Conservation (phyloP, 2,797 vertebrate species). For the Crocidura indochinensis region DNA sequence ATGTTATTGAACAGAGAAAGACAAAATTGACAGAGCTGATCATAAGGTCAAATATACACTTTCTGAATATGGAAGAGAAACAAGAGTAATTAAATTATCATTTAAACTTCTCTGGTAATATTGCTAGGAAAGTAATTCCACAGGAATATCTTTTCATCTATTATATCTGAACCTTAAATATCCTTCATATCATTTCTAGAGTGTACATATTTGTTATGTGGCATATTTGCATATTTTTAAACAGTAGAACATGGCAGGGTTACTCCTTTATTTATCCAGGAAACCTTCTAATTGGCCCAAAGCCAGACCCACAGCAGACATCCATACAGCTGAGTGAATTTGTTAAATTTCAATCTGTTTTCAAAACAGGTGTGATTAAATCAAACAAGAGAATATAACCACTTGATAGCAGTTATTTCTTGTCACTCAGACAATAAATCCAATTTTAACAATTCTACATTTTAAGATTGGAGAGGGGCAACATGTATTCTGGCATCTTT, state of each 20-base stretch:
- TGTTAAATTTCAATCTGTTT: slow-evolving; percentile 72
- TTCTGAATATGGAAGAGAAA: background rate
- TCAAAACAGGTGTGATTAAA: slow-evolving; percentile 54
- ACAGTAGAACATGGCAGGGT: background rate
- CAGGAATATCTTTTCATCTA: background rate
- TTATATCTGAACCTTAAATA: background rate
- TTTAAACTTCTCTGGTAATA: background rate
- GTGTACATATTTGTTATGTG: background rate
- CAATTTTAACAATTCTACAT: background rate
- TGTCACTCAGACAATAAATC: background rate
- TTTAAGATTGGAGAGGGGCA: background rate
- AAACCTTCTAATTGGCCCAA: slow-evolving; percentile 31
- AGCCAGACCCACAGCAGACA: slow-evolving; percentile 39
- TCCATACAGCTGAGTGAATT: slow-evolving; percentile 51
- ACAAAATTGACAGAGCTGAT: background rate
- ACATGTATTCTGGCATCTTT: background rate
- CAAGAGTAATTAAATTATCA: background rate
- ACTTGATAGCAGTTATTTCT: background rate
- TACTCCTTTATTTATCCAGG: slow-evolving; percentile 16
- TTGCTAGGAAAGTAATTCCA: background rate
- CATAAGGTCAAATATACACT: background rate
- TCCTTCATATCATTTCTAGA: background rate
- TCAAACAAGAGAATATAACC: slow-evolving; percentile 50
- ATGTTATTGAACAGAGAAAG: background rate
- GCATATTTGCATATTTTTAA: background rate